Evolutionary conservation across 2,888 invertebrate species (phyloP), one percentile per base, ranked within the genome.

Genomic region (Lamellibrachia columna): DNA sequence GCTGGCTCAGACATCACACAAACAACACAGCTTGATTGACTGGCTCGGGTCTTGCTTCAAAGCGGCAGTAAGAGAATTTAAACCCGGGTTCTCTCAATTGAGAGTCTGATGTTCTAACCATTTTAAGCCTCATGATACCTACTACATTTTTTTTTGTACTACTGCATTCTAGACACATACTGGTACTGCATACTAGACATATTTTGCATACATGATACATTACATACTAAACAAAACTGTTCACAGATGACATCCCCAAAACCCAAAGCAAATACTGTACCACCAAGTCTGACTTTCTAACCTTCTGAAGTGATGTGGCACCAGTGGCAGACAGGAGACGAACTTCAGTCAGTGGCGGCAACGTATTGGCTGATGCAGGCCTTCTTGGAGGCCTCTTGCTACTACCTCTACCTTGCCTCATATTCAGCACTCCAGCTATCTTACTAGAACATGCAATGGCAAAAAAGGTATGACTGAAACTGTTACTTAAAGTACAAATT

Each of bases 311-410:
- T 52, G 95, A 95, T 4, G 94, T 94, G 6, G 94, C 95, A 90
- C 94, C 93, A 7, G 95, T 95, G 52, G 95, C 95, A 92, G 94
- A 93, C 7, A 95, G 92, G 7, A 96, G 95, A 1, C 95, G 92
- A 15, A 93, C 93, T 53, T 95, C 95, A 75, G 94, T 92, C 22
- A 96, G 92, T 8, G 94, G 94, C 8, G 95, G 94, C 90, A 96
- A 93, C 92, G 95, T 95, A 93, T 96, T 96, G 15, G 96, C 95
- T 8, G 96, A 95, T 0, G 95, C 93, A 7, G 96, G 96, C 90
- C 95, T 94, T 52, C 95, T 93, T 7, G 94, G 93, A 9, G 94
- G 94, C 93, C 94, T 94, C 91, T 94, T 95, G 7, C 93, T 93
- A 8, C 93, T 92, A 8, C 91, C 53, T 90, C 60, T 53, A n/a